Base-by-base conservation (phyloP, 2,113 vertebrate species). In the Malurus elegans region DNA sequence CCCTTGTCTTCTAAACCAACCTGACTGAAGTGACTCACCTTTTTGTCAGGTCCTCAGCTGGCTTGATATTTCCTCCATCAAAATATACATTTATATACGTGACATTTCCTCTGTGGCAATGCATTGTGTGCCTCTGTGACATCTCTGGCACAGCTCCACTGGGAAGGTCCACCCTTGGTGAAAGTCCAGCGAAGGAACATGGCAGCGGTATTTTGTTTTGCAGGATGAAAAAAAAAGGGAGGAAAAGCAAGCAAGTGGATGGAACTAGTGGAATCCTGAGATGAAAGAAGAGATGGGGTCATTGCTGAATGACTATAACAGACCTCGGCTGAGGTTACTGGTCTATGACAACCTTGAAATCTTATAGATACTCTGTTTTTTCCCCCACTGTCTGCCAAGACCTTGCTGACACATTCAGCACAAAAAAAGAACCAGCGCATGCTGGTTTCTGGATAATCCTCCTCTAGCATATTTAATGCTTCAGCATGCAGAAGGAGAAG, bases 331-430 rank as follows among this genome's bases (percentile, higher is more conserved):
- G 71, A 93, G 79, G 58, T 79, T 92, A 79, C 90, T 88, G 79
- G 61, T 94, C 54, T 83, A 42, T 93, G 90, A 90, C 85, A 91
- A 83, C 50, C 62, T 76, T 75, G 67, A 95, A 95, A 95, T 94
- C 79, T 86, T 95, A 94, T 79, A 85, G 95, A 93, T 84, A 65
- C 62, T 67, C 40, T 58, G 45, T 34, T 87, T 90, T 93, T 82
- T 69, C 91, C 91, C 91, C 60, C 32, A 66, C 36, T 70, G 92
- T 45, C 67, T 96, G 88, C 92, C 90, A 96, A 93, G 90, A 90
- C 88, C 64, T 89, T 76, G 71, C 81, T 70, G 82, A 90, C 54
- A 91, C 36, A 90, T 72, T 64, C 58, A 90, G 60, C n/a, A 47
- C 50, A 42, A 79, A 90, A 93, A 87, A 87, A 87, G 57, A 85